A percentile compares a stretch with the other conserved stretches of the same genome.
Conservation (phyloP, 2,113 vertebrate genomes). For the Oplegnathus fasciatus region DNA sequence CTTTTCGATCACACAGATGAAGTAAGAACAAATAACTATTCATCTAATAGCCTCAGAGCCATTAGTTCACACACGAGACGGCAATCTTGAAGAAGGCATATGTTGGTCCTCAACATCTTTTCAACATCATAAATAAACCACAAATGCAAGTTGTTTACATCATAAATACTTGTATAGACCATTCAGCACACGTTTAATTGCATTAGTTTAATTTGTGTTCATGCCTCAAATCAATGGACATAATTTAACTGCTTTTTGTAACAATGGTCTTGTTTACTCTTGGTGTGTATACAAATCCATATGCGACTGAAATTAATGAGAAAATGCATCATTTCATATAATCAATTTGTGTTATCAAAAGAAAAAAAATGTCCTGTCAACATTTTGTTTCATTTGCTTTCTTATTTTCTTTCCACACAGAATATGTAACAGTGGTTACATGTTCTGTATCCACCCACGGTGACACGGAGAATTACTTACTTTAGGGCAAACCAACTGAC, state of each 20-base stretch:
- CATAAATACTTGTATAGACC: constrained; percentile 2
- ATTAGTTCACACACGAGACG: background rate
- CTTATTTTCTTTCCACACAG: background rate
- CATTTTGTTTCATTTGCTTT: background rate
- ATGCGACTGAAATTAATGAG: constrained; percentile 43
- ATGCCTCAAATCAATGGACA: constrained; percentile 45
- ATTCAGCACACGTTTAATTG: constrained; percentile 63
- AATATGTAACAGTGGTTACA: background rate
- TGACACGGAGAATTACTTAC: background rate
- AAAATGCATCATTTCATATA: constrained; percentile 24
- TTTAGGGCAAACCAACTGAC: background rate
- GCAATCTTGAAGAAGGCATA: constrained; percentile 40
- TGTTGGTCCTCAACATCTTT: constrained; percentile 43
- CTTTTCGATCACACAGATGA: constrained; percentile 35
- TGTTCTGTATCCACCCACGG: background rate
- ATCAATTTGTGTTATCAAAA: constrained; percentile 10
- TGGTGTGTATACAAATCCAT: constrained; percentile 40
- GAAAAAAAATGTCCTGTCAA: background rate
- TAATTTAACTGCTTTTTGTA: constrained; percentile 37
- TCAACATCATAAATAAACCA: constrained; percentile 35
- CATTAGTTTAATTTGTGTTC: constrained; percentile 56
- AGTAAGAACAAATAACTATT: constrained; percentile 6
- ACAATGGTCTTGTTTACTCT: constrained; percentile 59
- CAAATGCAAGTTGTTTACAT: constrained; percentile 43
- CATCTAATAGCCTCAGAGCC: constrained; percentile 19